Evolutionary conservation across 2,113 vertebrate species (phyloP).

Genomic region (Raja brachyura): DNA sequence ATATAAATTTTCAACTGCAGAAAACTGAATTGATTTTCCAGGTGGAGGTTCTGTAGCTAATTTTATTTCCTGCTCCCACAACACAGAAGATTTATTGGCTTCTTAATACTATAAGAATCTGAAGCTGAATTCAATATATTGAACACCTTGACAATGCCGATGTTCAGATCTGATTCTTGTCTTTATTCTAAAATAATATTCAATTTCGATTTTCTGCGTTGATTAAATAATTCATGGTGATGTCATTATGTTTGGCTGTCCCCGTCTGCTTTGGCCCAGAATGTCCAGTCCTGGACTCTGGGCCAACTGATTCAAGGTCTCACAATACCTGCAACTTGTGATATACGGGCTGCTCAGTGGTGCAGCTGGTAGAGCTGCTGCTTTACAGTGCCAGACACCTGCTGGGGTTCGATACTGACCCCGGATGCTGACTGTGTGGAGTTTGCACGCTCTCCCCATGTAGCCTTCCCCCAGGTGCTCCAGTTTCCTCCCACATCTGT

Average conservation of each 20-base stretch:
- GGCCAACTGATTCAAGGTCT: no score
- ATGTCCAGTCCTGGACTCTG: neutral
- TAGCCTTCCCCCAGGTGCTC: no score
- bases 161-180: neutral
- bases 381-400: no score
- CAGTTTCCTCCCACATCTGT: no score
- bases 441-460: no score
- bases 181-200: neutral
- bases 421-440: no score
- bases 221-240: neutral
- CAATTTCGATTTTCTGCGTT: neutral
- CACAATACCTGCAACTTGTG: no score
- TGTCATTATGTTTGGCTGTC: neutral
- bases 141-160: neutral
- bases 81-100: neutral
- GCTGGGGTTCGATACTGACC: no score
- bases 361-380: no score
- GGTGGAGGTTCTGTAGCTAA: neutral
- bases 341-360: no score
- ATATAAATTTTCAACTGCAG: no score
- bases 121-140: neutral
- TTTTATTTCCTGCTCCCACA: neutral
- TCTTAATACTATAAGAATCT: neutral
- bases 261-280: neutral
- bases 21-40: no score